Percentiles rank a stretch among this genome's conserved stretches.
Evolutionary conservation across 2,888 invertebrate species (phyloP).

Genomic region (Erannis defoliaria): DNA sequence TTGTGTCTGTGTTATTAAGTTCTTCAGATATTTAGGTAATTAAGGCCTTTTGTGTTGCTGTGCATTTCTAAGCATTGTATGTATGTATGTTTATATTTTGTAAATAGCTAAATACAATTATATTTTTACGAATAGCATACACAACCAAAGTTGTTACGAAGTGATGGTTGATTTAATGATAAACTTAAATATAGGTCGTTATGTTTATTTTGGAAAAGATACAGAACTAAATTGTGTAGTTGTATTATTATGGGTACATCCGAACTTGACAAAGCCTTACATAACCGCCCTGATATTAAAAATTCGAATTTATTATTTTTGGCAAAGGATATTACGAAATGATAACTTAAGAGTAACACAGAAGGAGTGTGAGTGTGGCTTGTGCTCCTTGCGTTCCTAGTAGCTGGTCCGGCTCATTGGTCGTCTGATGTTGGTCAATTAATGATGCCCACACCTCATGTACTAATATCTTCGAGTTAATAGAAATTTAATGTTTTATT

Average conservation of each 20-base stretch:
- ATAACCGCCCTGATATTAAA: conserved; percentile 84
- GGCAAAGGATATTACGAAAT: conserved; percentile 60
- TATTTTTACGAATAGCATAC: conserved; percentile 87
- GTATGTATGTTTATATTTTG: conserved; percentile 87
- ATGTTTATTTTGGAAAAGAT: conserved; percentile 81
- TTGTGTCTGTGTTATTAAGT: conserved; percentile 84
- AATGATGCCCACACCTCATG: conserved; percentile 64
- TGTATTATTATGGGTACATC: conserved; percentile 71
- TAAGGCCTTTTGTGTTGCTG: conserved; percentile 85
- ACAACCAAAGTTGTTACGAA: conserved; percentile 88
- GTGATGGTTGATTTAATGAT: conserved; percentile 87
- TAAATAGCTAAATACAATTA: conserved; percentile 84
- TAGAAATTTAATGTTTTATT: conserved; percentile 72
- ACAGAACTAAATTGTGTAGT: conserved; percentile 70
- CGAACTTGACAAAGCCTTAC: conserved; percentile 77
- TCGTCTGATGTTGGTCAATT: conserved; percentile 80
- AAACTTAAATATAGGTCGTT: conserved; percentile 83
- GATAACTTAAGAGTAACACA: conserved; percentile 55
- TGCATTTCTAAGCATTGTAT: conserved; percentile 87
- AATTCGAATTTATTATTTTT: conserved; percentile 81
- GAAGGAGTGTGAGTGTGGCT: conserved; percentile 63
- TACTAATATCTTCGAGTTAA: conserved; percentile 68
- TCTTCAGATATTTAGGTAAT: conserved; percentile 72
- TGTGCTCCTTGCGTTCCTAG: conserved; percentile 78
- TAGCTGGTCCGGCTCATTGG: conserved; percentile 73